Evolutionary conservation across 2,797 vertebrate genomes (phyloP).

Genomic region (Lepus oiostolus): DNA sequence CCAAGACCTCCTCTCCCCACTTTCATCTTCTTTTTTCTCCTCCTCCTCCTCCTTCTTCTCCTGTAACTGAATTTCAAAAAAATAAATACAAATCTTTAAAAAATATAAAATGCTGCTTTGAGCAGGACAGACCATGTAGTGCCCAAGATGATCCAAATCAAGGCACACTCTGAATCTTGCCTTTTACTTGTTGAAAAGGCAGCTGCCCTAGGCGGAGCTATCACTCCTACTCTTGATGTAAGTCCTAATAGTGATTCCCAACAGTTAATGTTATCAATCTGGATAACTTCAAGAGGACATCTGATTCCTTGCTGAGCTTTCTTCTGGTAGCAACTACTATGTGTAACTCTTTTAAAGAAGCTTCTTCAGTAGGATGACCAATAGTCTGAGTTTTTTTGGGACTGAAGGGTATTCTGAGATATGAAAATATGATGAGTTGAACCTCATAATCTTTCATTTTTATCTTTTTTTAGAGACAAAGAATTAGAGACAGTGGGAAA

Average conservation of each 20-base stretch:
- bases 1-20: no score
- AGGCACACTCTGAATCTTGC: accelerated
- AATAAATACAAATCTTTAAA: no score
- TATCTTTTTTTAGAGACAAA: no score
- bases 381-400: not conserved
- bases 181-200: not conserved
- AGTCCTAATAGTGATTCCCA: not conserved
- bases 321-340: not conserved
- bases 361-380: not conserved
- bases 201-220: accelerated
- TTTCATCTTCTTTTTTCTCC: no score
- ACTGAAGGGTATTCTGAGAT: not conserved
- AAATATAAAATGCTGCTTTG: not conserved
- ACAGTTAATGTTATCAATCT: not conserved
- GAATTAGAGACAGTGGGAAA: no score
- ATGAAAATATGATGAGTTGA: not conserved
- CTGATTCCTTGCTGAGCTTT: not conserved
- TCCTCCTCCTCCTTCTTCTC: no score
- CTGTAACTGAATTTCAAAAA: no score
- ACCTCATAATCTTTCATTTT: not conserved
- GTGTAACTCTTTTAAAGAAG: not conserved
- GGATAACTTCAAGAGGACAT: not conserved
- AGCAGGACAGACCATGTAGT: not conserved
- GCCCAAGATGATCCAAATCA: accelerated
- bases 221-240: not conserved